phyloP scores from a whole-genome alignment of 1,140 invertebrate genomes.

The Cherax destructor region DNA sequence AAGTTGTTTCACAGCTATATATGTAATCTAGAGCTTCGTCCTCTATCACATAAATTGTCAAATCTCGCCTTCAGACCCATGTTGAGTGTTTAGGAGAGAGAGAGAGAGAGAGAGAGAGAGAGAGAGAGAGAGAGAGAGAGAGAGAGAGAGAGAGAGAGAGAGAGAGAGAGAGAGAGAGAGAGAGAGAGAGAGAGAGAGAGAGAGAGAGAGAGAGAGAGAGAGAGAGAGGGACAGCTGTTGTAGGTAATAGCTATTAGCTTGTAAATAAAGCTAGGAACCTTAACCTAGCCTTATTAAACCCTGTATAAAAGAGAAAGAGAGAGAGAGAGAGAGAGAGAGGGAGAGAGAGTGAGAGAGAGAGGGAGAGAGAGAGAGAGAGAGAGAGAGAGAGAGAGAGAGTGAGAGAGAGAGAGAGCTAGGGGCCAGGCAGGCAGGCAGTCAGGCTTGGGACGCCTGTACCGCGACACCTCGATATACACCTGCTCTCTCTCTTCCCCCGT shows the following conservation, averaged over 20 bases:
- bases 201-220: constrained; percentile 7
- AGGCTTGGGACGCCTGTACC: not conserved
- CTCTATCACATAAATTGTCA: not conserved
- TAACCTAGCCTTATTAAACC: too few species aligned
- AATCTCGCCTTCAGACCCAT: too few species aligned
- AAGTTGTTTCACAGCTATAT: not conserved
- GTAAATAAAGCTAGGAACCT: too few species aligned
- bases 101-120: not conserved
- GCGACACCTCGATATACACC: not conserved
- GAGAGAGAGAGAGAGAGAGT: not conserved
- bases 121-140: not conserved
- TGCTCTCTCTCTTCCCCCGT: not conserved
- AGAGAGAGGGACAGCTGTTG: not conserved
- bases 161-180: not conserved
- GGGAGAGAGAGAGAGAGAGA: not conserved
- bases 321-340: constrained; percentile 1
- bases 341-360: not conserved
- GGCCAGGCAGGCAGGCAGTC: not conserved
- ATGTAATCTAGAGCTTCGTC: not conserved
- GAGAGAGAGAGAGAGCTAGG: not conserved
- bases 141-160: too few species aligned
- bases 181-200: not conserved
- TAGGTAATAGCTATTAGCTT: too few species aligned
- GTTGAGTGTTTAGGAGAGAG: too few species aligned
- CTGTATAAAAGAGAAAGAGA: not conserved